Evolutionary conservation across 2,888 invertebrate genomes (phyloP).

Genomic region (Sinotaia quadrata): DNA sequence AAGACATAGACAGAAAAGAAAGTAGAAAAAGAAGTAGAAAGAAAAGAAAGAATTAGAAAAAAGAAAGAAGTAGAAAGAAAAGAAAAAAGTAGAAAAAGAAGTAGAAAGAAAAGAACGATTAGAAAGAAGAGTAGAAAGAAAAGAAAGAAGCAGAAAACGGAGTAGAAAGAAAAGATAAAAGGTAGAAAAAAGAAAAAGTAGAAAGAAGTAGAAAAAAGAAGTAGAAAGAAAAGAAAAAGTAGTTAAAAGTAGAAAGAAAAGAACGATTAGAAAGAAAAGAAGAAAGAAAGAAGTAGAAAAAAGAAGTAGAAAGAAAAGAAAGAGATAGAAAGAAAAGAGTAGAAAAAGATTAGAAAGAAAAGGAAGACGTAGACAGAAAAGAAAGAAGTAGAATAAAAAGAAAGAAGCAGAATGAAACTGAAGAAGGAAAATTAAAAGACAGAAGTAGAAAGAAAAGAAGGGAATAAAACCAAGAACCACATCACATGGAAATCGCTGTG

Average conservation of each 20-base stretch:
- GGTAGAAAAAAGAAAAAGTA: background rate
- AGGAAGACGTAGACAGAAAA: constrained; percentile 9
- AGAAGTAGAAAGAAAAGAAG: no score
- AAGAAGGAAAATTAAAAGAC: no score
- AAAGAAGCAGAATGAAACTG: no score
- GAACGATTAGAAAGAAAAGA: background rate
- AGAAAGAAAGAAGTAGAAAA: background rate
- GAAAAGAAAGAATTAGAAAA: constrained; percentile 27
- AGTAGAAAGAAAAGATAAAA: background rate
- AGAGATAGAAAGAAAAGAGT: constrained; percentile 10
- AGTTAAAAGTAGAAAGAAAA: no score
- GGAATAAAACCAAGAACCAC: no score
- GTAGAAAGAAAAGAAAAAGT: background rate
- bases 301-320: background rate
- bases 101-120: constrained; percentile 21
- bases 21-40: constrained; percentile 5
- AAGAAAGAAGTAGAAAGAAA: constrained; percentile 2
- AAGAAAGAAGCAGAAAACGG: background rate
- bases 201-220: background rate
- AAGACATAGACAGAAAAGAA: background rate
- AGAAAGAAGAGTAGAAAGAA: constrained; percentile 23
- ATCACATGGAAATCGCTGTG: no score
- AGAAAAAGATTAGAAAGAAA: background rate
- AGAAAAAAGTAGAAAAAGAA: constrained; percentile 6
- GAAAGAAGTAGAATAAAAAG: no score